Percentiles rank a stretch among this genome's conserved stretches.
Conservation (phyloP, 2,113 vertebrate species). For the Aptenodytes patagonicus region DNA sequence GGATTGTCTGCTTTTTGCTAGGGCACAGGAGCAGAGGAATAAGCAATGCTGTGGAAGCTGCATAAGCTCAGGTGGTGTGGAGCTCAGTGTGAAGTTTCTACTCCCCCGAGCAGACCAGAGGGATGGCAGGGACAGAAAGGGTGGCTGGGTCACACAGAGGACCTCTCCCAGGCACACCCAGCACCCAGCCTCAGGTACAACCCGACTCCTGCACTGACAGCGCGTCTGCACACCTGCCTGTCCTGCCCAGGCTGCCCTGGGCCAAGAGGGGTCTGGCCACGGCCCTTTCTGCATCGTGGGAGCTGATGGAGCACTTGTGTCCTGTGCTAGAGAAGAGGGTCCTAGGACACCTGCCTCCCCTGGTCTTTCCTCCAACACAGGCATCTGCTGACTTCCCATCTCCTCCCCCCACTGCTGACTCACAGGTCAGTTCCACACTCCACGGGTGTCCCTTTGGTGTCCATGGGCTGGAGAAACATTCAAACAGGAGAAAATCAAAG, state of each 20-base stretch:
- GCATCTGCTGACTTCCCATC: not conserved
- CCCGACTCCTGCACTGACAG: not conserved
- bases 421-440: not conserved
- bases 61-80: not conserved
- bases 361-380: not conserved
- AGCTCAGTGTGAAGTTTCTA: not conserved
- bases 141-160: not conserved
- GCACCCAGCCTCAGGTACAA: not conserved
- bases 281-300: not conserved
- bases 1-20: not conserved
- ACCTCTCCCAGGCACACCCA: not conserved
- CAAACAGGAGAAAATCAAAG: not conserved
- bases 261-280: not conserved
- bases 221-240: not conserved
- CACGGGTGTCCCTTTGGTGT: not conserved
- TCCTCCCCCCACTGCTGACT: not conserved
- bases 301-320: not conserved
- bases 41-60: not conserved
- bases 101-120: not conserved
- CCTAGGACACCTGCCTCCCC: not conserved
- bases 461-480: not conserved
- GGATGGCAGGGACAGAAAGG: not conserved
- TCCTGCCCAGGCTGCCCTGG: not conserved
- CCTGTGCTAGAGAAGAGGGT: not conserved
- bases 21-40: not conserved